These are phyloP conservation scores for Crotophaga sulcirostris DNA, from an alignment of 2,113 vertebrate genomes.

Conservation along the genomic window DNA sequence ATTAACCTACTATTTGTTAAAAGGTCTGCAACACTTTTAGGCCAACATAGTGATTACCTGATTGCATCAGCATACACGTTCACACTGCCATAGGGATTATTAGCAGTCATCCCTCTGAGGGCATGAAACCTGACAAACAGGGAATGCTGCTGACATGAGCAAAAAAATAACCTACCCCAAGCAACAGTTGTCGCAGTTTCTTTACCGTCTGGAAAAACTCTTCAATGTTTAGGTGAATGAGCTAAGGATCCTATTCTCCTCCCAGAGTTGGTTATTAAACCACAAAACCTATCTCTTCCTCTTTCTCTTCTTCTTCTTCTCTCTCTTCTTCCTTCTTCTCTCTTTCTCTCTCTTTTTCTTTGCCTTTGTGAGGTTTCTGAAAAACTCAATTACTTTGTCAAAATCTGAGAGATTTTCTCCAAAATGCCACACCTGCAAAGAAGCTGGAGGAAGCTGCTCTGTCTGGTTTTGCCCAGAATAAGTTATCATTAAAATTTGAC, in stretches of 20 bases:
- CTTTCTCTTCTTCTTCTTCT: background rate
- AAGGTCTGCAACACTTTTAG: background rate
- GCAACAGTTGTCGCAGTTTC: background rate
- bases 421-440: background rate
- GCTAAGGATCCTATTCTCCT: background rate
- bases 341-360: background rate
- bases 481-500: constrained; percentile 1
- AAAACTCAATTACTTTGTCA: background rate
- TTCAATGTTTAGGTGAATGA: background rate
- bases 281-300: background rate
- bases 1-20: background rate
- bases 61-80: background rate
- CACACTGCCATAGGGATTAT: background rate
- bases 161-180: background rate
- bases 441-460: background rate
- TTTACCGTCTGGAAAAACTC: background rate
- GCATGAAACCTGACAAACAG: background rate
- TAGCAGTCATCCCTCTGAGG: background rate
- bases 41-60: background rate
- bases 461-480: background rate
- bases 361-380: background rate
- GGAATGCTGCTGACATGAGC: background rate
- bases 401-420: background rate
- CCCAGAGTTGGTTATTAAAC: background rate
- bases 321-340: background rate